Evolutionary conservation across 2,888 invertebrate genomes (phyloP), one percentile per base, ranked within the genome.

Genomic region (Craniophora ligustri): DNA sequence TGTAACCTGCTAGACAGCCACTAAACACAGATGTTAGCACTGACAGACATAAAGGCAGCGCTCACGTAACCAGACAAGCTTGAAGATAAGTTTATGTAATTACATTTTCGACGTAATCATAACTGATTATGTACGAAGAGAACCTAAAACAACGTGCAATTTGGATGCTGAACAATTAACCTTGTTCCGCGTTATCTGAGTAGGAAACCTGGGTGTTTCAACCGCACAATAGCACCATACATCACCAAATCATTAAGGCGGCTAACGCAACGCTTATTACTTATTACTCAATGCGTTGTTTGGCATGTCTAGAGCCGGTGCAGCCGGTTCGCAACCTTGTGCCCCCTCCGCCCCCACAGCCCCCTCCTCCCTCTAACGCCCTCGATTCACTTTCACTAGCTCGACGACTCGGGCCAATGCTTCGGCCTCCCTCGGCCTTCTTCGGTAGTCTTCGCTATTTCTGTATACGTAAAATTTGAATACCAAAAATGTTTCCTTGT

Each of bases 291-390:
- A 91, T 83, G 73, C 73, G 86, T 84, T 85, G 87, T 88, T 89
- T 86, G 82, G 89, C 88, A 84, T 84, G 87, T 83, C 82, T 87
- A 79, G 78, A 84, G 85, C 82, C 79, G 77, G 84, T 81, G 83
- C 78, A 82, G 87, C 88, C 84, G 84, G 88, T 87, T 87, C 83
- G 87, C 90, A 92, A 88, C 92, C 92, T 92, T 91, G 92, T 81
- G 70, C 72, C 77, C 81, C 80, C 76, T 66, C 70, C 61, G 48
- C 58, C 67, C 55, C 53, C 44, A 54, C 59, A 45, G 36, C 49
- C 71, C 23, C 59, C 62, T 56, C 53, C 65, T 58, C 70, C 67
- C 53, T 62, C 72, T 50, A 50, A 56, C 81, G 70, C 79, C 78
- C 76, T 76, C 78, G 72, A 83, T 81, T 82, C 83, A 89, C 92